Evolutionary conservation across 2,888 invertebrate genomes (phyloP).

Genomic region (Cerastis leucographa): DNA sequence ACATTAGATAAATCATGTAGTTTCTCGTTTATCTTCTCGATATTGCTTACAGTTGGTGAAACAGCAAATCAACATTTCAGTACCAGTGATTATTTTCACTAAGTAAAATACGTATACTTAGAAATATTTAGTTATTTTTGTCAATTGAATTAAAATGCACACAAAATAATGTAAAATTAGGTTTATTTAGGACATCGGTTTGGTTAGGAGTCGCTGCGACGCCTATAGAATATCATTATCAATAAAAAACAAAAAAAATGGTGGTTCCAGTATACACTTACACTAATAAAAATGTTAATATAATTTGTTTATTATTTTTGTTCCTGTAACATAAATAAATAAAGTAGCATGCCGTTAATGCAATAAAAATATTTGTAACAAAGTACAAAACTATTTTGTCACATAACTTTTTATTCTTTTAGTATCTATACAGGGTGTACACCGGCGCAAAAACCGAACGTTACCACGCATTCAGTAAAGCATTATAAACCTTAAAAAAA

Average conservation of each 20-base stretch:
- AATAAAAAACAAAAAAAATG: conserved; percentile 64
- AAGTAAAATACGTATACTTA: conserved; percentile 41
- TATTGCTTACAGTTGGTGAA: conserved; percentile 68
- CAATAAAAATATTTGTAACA: conserved; percentile 3
- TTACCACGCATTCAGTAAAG: not conserved
- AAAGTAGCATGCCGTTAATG: conserved; percentile 20
- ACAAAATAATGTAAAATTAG: conserved; percentile 65
- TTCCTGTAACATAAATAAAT: conserved; percentile 10
- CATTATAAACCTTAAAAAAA: not conserved
- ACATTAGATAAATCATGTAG: conserved; percentile 49
- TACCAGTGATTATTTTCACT: conserved; percentile 36
- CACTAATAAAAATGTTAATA: conserved; percentile 72
- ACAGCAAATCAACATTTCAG: conserved; percentile 35
- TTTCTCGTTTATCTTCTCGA: conserved; percentile 61
- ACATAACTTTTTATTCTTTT: not conserved
- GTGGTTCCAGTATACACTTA: conserved; percentile 76
- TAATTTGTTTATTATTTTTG: conserved; percentile 63
- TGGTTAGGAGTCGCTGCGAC: conserved; percentile 72
- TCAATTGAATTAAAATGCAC: conserved; percentile 62
- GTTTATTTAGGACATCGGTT: conserved; percentile 73
- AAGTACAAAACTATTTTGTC: conserved; percentile 1
- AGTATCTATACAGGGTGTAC: not conserved
- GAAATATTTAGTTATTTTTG: conserved; percentile 36
- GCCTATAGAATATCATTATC: conserved; percentile 65
- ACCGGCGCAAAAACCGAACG: not conserved